Percentiles rank a stretch among this genome's conserved stretches.
Evolutionary conservation across 2,888 invertebrate genomes (phyloP).

Genomic region (Pterostichus madidus): DNA sequence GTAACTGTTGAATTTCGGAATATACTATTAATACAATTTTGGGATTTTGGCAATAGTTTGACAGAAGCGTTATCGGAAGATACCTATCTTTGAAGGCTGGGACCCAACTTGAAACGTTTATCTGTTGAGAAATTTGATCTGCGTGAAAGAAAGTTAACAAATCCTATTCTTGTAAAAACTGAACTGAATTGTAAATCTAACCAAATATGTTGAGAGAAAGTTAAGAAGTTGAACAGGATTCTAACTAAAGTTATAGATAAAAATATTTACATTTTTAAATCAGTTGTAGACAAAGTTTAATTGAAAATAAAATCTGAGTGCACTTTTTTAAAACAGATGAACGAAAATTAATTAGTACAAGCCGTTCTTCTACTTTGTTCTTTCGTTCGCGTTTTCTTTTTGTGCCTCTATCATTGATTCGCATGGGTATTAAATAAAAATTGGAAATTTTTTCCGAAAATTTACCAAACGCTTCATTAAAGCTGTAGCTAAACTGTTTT

Average conservation of each 20-base stretch:
- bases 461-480: conserved; percentile 17
- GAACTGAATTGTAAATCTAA: conserved; percentile 44
- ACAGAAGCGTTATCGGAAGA: too few relatives aligned
- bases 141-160: conserved; percentile 24
- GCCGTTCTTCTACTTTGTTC: conserved; percentile 35
- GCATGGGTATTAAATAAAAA: not conserved
- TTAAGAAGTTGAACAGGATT: conserved; percentile 26
- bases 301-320: conserved; percentile 41
- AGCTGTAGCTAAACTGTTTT: conserved; percentile 1
- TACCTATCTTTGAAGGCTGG: not conserved
- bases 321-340: conserved; percentile 45
- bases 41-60: too few relatives aligned
- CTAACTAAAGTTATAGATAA: conserved; percentile 19
- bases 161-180: conserved; percentile 45
- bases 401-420: conserved; percentile 20
- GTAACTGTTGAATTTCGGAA: too few relatives aligned
- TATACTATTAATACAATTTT: too few relatives aligned
- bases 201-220: conserved; percentile 40
- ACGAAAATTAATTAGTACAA: conserved; percentile 50
- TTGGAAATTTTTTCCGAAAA: conserved; percentile 30
- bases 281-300: conserved; percentile 45
- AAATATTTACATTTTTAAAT: conserved; percentile 48
- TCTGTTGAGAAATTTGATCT: conserved; percentile 33
- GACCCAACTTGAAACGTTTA: conserved; percentile 3
- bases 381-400: conserved; percentile 19